These are phyloP conservation scores for Tenthredo notha DNA, from an alignment of 2,888 invertebrate genomes.

Conservation along the genomic window DNA sequence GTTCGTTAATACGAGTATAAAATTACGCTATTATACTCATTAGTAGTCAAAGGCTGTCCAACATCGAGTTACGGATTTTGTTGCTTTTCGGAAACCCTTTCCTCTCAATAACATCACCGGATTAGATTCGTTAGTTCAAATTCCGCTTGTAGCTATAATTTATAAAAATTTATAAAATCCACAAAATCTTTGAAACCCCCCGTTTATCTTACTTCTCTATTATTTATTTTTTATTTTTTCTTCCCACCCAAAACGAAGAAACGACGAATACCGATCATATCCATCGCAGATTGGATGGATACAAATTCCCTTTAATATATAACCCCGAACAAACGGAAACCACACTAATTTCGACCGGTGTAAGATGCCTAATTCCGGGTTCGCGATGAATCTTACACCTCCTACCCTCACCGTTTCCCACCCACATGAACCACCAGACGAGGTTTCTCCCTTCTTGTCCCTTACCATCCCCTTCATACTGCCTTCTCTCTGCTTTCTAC, in stretches of 20 bases:
- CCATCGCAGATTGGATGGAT: not conserved
- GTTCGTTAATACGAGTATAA: constrained; percentile 52
- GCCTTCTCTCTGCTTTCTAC: constrained; percentile 2
- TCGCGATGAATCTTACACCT: constrained; percentile 51
- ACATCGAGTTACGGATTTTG: constrained; percentile 32
- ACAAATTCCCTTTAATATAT: not conserved
- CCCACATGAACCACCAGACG: constrained; percentile 33
- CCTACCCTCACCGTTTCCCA: constrained; percentile 10
- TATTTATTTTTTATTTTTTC: not conserved
- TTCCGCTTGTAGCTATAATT: not conserved
- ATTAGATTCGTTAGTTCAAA: constrained; percentile 40
- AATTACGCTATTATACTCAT: constrained; percentile 52
- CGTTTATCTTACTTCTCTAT: not conserved
- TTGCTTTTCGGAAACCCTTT: not conserved
- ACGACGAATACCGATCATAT: not conserved
- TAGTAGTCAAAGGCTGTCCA: constrained; percentile 41
- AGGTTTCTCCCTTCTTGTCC: constrained; percentile 24
- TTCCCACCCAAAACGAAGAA: not conserved
- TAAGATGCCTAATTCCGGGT: constrained; percentile 52
- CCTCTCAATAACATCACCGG: not conserved
- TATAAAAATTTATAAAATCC: not conserved
- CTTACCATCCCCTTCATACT: constrained; percentile 1
- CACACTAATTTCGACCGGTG: constrained; percentile 49
- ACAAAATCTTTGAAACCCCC: too few relatives aligned
- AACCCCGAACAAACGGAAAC: constrained; percentile 32